Base-by-base conservation (phyloP, 2,113 vertebrate species). In the Sebastes fasciatus region DNA sequence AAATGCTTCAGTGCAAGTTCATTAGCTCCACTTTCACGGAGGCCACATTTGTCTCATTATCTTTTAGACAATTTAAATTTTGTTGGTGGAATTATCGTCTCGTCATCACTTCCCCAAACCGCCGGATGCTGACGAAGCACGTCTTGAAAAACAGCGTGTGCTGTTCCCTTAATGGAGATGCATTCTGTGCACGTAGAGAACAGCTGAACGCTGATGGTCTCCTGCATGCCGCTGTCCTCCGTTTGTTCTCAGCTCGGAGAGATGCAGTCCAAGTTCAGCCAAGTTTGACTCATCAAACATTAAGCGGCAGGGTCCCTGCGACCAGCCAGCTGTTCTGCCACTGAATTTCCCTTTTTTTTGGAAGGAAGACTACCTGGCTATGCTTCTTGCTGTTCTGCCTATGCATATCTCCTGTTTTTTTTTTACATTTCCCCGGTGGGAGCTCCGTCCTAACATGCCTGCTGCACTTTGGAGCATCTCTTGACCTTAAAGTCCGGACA, bases 401-500 rank as follows among this genome's bases (percentile, higher is more conserved):
- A 69, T 26, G 71, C 49, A 67, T 12, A 0, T 45, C 34, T 58
- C 52, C 52, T 49, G 19, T 69, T 16, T 63, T 42, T 26, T 34
- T 16, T 63, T 43, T 8, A 51, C 54, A 54, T 52, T 54, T 58
- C 51, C 49, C 55, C 72, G 6, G 49, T 85, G 63, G 69, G 16
- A 52, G 40, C 43, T 83, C 70, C n/a, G 83, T 74, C 62, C 23
- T n/a, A 63, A 74, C 75, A 68, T 1, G 58, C 43, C 77, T 42
- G 48, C 67, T 82, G 70, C 69, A 71, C 84, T 83, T 80, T 82
- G 73, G 67, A 79, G 84, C 63, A 19, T 76, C 80, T 86, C 67
- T 43, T 82, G 84, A 89, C 90, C 90, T 92, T 88, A 87, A 17
- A 57, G 80, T 87, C 77, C 4, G 63, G 62, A 83, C 77, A 79